Conservation (phyloP, 2,797 vertebrate genomes). For the Alca torda region DNA sequence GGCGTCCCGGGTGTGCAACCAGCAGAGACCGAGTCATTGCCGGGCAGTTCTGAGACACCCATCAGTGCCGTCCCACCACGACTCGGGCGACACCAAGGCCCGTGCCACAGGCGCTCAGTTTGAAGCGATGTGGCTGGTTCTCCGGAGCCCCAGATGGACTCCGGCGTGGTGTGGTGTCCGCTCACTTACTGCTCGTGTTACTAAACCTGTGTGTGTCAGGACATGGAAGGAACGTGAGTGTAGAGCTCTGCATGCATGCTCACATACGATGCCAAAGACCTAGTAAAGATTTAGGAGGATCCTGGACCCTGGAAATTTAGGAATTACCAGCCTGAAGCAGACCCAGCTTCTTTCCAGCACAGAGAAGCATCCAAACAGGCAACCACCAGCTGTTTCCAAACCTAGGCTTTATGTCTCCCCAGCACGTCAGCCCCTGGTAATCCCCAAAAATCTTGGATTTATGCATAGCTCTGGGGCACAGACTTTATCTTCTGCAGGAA, state of each 20-base stretch:
- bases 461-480: not conserved
- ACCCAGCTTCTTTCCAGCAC: not conserved
- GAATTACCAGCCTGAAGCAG: not conserved
- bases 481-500: not conserved
- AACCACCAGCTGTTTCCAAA: not conserved
- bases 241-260: not conserved
- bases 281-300: not conserved
- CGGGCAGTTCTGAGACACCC: not conserved
- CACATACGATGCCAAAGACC: not conserved
- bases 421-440: not conserved
- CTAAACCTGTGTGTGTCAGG: not conserved
- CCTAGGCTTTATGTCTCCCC: not conserved
- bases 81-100: not conserved
- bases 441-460: not conserved
- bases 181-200: not conserved
- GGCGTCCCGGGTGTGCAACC: not conserved
- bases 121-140: not conserved
- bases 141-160: not conserved
- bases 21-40: not conserved
- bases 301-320: not conserved
- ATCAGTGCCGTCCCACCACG: not conserved
- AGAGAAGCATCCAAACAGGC: not conserved
- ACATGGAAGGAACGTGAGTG: not conserved
- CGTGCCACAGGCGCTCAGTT: too few species aligned
- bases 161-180: not conserved